Evolutionary conservation across 2,888 invertebrate genomes (phyloP).

Genomic region (Timandra comae): DNA sequence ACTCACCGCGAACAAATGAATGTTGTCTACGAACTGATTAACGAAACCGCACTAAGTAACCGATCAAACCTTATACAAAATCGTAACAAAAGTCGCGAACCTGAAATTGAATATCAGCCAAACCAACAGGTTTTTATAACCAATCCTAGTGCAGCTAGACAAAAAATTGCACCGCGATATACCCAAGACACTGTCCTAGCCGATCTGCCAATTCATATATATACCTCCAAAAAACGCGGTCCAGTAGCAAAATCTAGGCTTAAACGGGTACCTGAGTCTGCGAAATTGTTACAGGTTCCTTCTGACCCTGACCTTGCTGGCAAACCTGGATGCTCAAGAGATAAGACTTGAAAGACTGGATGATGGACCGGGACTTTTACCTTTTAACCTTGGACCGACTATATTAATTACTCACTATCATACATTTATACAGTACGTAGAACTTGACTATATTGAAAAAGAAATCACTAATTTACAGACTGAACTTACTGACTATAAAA

Average conservation of each 20-base stretch:
- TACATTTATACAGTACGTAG: not conserved
- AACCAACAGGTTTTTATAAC: slow-evolving; percentile 17
- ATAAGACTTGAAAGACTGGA: slow-evolving; percentile 9
- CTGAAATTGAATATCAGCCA: slow-evolving; percentile 13
- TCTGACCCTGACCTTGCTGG: not conserved
- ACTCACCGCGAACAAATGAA: slow-evolving; percentile 13
- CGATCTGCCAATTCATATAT: slow-evolving; percentile 24
- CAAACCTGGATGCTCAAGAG: slow-evolving; percentile 3
- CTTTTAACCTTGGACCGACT: slow-evolving; percentile 9
- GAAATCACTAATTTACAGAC: not conserved
- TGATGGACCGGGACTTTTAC: slow-evolving; percentile 18
- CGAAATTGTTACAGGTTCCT: slow-evolving; percentile 23
- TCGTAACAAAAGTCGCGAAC: slow-evolving; percentile 15
- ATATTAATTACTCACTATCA: not conserved
- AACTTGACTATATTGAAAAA: not conserved
- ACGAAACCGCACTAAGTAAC: slow-evolving; percentile 4
- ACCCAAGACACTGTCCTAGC: slow-evolving; percentile 21
- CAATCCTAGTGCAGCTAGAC: slow-evolving; percentile 19
- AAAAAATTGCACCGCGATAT: slow-evolving; percentile 22
- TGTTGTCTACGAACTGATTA: slow-evolving; percentile 9
- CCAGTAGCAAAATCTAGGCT: slow-evolving; percentile 19
- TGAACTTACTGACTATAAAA: not conserved
- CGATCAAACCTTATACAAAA: slow-evolving; percentile 11
- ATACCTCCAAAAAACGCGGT: slow-evolving; percentile 20
- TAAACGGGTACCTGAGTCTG: slow-evolving; percentile 17